A percentile compares a stretch with the other conserved stretches of the same genome.
Evolutionary conservation across 1,140 invertebrate genomes (phyloP).

Genomic region (Drosophila busckii): DNA sequence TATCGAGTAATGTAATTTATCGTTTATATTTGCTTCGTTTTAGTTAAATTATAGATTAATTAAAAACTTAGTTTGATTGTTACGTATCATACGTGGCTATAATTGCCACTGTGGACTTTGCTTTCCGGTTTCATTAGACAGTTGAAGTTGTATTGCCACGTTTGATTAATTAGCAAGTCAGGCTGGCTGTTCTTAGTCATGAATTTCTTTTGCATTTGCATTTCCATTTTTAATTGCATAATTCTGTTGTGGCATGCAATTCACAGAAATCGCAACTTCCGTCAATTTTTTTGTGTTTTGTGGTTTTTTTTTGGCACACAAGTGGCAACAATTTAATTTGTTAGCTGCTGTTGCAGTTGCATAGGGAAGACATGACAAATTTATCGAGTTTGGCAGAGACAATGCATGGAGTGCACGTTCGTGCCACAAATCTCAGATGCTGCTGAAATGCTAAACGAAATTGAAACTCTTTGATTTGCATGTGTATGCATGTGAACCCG

Average conservation of each 20-base stretch:
- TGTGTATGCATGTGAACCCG: too few species aligned
- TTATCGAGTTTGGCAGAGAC: constrained; percentile 69
- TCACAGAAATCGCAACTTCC: constrained; percentile 55
- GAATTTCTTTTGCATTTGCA: constrained; percentile 35
- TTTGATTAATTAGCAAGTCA: constrained; percentile 35
- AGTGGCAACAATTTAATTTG: constrained; percentile 73
- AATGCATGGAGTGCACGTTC: constrained; percentile 73
- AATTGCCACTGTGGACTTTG: too few species aligned
- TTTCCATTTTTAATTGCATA: constrained; percentile 76
- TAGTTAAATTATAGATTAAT: too few species aligned
- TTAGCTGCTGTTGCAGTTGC: constrained; percentile 26
- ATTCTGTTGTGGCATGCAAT: constrained; percentile 64
- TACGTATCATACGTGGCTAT: too few species aligned
- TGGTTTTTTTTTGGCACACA: constrained; percentile 15
- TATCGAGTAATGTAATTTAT: too few species aligned
- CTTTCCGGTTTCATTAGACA: constrained; percentile 34
- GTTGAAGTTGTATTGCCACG: not conserved
- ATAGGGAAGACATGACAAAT: constrained; percentile 46
- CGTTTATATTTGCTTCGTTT: too few species aligned
- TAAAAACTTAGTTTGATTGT: too few species aligned
- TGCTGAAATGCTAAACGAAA: constrained; percentile 34
- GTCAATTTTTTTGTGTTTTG: constrained; percentile 14
- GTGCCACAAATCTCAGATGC: constrained; percentile 71
- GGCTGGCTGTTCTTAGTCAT: constrained; percentile 15
- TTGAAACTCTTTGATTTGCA: too few species aligned